Base-by-base conservation (phyloP, 1,140 invertebrate species). In the Dufourea novaeangliae region DNA sequence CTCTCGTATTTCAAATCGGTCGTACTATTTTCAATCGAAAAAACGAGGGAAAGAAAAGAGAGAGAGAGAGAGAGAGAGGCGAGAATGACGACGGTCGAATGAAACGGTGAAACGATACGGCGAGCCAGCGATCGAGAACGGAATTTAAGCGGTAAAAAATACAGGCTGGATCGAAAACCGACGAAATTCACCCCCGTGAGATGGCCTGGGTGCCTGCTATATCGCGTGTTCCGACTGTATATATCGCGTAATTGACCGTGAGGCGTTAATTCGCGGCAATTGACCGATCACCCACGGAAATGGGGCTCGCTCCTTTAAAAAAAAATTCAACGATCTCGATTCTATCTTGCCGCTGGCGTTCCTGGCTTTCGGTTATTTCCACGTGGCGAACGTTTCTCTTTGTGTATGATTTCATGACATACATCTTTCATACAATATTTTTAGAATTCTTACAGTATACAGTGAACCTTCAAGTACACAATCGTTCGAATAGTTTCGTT, bases 71-170 rank as follows among this genome's bases (percentile, higher is more conserved):
- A n/a, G n/a, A n/a, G 2, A 54, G 39, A 14, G 22, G 11, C 5
- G 8, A 41, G 34, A 72, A 22, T 41, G 29, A 12, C 6, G 5
- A 2, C 4, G 20, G 17, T n/a, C 32, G 29, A 7, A n/a, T 11
- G 67, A 29, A 57, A 56, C 14, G 34, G 5, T 17, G 12, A 37
- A 17, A 8, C 20, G 46, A 50, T 50, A 37, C 37, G 20, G 5
- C n/a, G 34, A 2, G n/a, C 52, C 12, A 6, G 10, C 54, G 54
- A 44, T 1, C 22, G 57, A 17, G n/a, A 8, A n/a, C 8, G 46
- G 52, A 52, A 39, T 72, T 63, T 20, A 52, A 63, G 17, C 44
- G 29, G 25, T 63, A 50, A 72, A 50, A 72, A 63, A 62, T 62
- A 22, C n/a, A 7, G 20, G 20, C 17, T 5, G 17, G 37, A 64